Percentiles rank a stretch among this genome's conserved stretches.
These are phyloP conservation scores for Meloidogyne floridensis DNA, from an alignment of 1,140 invertebrate genomes.

Conservation along the genomic window DNA sequence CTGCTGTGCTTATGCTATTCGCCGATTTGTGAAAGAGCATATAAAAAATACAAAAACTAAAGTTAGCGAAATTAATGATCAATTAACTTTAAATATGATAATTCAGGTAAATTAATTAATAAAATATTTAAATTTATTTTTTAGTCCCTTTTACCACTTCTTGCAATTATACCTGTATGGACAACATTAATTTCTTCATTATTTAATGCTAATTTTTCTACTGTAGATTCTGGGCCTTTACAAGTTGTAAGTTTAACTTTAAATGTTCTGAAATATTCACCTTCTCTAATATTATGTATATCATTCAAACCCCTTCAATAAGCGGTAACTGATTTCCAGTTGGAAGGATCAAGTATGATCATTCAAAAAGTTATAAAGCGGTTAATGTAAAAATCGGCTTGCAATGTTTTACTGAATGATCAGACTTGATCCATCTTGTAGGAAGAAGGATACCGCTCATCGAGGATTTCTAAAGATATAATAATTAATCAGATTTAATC, in stretches of 20 bases:
- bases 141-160: slow-evolving; percentile 12
- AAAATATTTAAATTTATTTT: not conserved
- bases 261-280: too few relatives aligned
- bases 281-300: too few relatives aligned
- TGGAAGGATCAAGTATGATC: too few relatives aligned
- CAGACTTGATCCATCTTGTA: too few relatives aligned
- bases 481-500: too few relatives aligned
- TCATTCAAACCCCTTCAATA: too few relatives aligned
- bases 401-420: too few relatives aligned
- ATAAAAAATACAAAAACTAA: slow-evolving; percentile 11
- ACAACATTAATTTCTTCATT: slow-evolving; percentile 1
- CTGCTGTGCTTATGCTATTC: slow-evolving; percentile 8
- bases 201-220: not conserved
- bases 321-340: too few relatives aligned
- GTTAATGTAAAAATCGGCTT: too few relatives aligned
- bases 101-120: not conserved
- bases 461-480: too few relatives aligned
- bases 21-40: not conserved
- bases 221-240: not conserved
- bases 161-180: slow-evolving; percentile 15
- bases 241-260: not conserved
- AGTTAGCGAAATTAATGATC: slow-evolving; percentile 6
- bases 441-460: too few relatives aligned
- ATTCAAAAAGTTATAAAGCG: too few relatives aligned
- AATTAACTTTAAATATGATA: slow-evolving; percentile 15